A percentile compares a stretch with the other conserved stretches of the same genome.
These are phyloP conservation scores for Progne subis DNA, from an alignment of 2,113 vertebrate species.

Conservation along the genomic window DNA sequence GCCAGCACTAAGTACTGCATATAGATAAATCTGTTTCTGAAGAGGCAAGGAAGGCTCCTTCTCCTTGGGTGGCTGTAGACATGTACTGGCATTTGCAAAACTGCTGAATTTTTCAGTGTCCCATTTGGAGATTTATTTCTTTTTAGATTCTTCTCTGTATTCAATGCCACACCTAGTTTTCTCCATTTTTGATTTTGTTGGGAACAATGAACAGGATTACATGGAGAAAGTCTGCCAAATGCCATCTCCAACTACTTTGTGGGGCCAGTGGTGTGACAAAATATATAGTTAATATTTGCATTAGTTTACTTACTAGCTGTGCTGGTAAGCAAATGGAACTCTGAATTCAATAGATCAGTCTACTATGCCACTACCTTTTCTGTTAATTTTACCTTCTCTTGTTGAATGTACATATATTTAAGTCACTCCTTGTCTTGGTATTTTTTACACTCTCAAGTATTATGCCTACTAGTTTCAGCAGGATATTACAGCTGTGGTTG, in stretches of 20 bases:
- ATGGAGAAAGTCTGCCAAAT: not conserved
- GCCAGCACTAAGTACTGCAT: not conserved
- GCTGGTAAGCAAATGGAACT: slow-evolving; percentile 11
- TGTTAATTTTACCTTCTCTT: slow-evolving; percentile 16
- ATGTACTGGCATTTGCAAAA: not conserved
- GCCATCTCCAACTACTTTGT: not conserved
- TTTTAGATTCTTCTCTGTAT: not conserved
- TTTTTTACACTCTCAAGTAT: slow-evolving; percentile 11
- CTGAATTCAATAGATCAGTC: slow-evolving; percentile 4
- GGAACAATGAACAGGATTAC: not conserved
- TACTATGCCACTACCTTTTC: not conserved
- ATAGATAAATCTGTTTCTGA: not conserved
- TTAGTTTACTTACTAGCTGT: slow-evolving; percentile 31
- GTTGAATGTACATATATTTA: not conserved
- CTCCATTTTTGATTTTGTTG: not conserved
- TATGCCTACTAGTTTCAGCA: slow-evolving; percentile 2
- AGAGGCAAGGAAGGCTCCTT: not conserved
- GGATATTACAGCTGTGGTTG: slow-evolving; percentile 15
- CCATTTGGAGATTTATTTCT: not conserved
- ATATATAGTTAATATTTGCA: not conserved
- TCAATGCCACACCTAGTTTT: not conserved
- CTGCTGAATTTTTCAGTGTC: not conserved
- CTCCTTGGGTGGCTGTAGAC: not conserved
- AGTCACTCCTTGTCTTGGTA: not conserved
- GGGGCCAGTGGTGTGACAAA: not conserved